A percentile compares a stretch with the other conserved stretches of the same genome.
These are phyloP conservation scores for Sympetrum striolatum DNA, from an alignment of 2,888 invertebrate species.

Conservation along the genomic window DNA sequence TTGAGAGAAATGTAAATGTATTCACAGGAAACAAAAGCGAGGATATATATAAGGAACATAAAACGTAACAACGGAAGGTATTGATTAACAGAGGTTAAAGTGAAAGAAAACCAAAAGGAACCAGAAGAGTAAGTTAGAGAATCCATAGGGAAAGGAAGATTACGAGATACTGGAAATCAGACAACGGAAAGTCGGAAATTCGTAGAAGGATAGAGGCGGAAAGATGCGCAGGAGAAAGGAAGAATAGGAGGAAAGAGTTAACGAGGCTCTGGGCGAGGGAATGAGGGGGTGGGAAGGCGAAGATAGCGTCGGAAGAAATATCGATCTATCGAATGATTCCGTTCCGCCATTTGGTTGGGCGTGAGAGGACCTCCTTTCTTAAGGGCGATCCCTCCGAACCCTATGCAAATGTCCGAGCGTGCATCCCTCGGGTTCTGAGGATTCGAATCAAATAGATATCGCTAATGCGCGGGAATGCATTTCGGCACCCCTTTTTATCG, in stretches of 20 bases:
- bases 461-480: background rate
- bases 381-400: background rate
- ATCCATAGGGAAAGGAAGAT: too few relatives aligned
- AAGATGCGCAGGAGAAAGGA: background rate
- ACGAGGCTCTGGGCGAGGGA: background rate
- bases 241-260: background rate
- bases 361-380: constrained; percentile 3
- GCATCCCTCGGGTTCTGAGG: background rate
- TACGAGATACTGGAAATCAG: too few relatives aligned
- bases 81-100: too few relatives aligned
- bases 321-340: constrained; percentile 39
- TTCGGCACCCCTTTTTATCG: background rate
- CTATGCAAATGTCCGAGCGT: background rate
- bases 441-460: background rate
- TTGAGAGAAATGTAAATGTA: too few relatives aligned
- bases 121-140: too few relatives aligned
- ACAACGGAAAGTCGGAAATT: too few relatives aligned
- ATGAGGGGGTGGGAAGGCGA: background rate
- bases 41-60: too few relatives aligned
- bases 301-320: constrained; percentile 28
- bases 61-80: too few relatives aligned
- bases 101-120: too few relatives aligned
- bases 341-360: constrained; percentile 35
- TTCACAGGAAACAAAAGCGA: too few relatives aligned
- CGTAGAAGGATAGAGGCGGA: background rate